Evolutionary conservation across 2,797 vertebrate genomes (phyloP), one percentile per base, ranked within the genome.

Genomic region (Galaxias olidus): DNA sequence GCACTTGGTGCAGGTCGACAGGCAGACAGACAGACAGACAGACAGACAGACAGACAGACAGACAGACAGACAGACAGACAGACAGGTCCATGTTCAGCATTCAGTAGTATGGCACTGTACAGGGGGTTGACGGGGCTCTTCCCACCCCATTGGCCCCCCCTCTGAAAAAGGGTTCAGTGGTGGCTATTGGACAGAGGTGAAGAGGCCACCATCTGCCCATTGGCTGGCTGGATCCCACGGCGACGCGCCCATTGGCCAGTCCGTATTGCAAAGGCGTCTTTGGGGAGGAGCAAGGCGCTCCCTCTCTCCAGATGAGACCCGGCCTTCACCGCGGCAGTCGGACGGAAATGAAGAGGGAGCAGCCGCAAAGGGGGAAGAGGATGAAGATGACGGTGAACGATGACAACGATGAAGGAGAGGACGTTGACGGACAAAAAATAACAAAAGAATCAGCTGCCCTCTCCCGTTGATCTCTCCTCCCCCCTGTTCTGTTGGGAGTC

Each of bases 21-120:
- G 90, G 82, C 62, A 61, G 88, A 69, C 45, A 54, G 68, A 78
- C n/a, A n/a, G 71, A 73, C 71, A 74, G 66, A 81, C 82, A 68
- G 69, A 77, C 75, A 73, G 58, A 74, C 63, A 73, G 45, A 74
- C 70, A 61, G 17, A 60, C 4, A 76, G 10, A 64, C 45, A 51
- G 20, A 68, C n/a, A 74, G 65, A 71, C n/a, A n/a, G n/a, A n/a
- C n/a, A n/a, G n/a, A n/a, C n/a, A 55, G 53, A 55, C 53, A 48
- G 61, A 52, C 53, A 55, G 50, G 58, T 65, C 87, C 84, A 77
- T 76, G 82, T 84, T 86, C 88, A 87, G 87, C 82, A 83, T 89
- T 93, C 92, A 93, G 92, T 93, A 93, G 92, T 92, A 90, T 91
- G 86, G 87, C 89, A 90, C 85, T 84, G 74, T 83, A 77, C 66